Base-by-base conservation (phyloP, 2,888 invertebrate species). In the Heliconius aoede region DNA sequence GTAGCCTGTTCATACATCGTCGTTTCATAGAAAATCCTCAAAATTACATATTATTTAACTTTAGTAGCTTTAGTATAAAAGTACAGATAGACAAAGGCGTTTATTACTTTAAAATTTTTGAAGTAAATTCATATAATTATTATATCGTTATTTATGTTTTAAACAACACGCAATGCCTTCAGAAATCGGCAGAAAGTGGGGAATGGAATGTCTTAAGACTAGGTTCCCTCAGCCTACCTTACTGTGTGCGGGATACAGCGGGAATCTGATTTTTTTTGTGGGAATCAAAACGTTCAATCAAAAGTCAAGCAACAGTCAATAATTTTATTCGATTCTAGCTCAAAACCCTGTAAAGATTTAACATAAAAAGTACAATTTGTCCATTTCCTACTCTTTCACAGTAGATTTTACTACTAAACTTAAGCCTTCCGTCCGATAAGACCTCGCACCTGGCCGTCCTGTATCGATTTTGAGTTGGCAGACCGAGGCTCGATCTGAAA, bases 391-490 rank as follows among this genome's bases (percentile, higher is more conserved):
- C 30, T 30, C n/a, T 51, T 65, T 65, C 65, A 65, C 24, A 65
- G 65, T 15, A 69, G 55, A 55, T 51, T 55, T n/a, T n/a, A n/a
- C n/a, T n/a, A n/a, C n/a, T n/a, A n/a, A n/a, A n/a, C n/a, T n/a
- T 69, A 69, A 69, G 55, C 69, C 55, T 32, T 69, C 8, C 69
- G 55, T 51, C 51, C 55, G 51, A 26, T 72, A 72, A 72, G 72
- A 72, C 72, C 60, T 61, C 55, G 73, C 78, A 79, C 78, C 79
- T 79, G 79, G 76, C 77, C 74, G 79, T 78, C 77, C 74, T 76
- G 46, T 76, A 78, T 78, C 76, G 78, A 78, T 78, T 76, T 78
- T 67, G 73, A 78, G 76, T 65, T 40, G 60, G 28, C 67, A 58
- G 67, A 58, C 72, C 40, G 32, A 36, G 58, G 58, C 32, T 71